Conservation (phyloP, 1,140 invertebrate species). For the Episyrphus balteatus region DNA sequence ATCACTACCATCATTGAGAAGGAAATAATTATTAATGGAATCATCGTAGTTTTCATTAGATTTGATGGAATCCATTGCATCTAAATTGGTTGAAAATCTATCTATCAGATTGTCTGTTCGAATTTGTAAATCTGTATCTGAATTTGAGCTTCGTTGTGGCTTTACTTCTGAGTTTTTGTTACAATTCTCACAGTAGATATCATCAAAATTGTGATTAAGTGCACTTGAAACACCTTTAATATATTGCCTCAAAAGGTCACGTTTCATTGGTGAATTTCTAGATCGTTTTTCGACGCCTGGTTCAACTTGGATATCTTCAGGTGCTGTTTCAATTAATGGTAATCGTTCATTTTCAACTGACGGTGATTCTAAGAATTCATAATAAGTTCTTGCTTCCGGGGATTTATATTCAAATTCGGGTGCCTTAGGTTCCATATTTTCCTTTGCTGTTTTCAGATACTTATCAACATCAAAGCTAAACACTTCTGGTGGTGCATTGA, state of each 20-base stretch:
- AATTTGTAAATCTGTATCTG: no score
- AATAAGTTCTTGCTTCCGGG: neutral
- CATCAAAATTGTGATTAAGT: neutral
- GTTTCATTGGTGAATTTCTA: neutral
- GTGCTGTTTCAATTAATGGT: neutral
- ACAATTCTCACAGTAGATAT: no score
- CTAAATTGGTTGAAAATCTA: no score
- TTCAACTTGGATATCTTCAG: neutral
- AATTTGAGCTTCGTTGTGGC: no score
- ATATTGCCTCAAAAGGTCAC: neutral
- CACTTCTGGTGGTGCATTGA: neutral
- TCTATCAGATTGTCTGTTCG: no score
- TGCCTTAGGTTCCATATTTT: neutral
- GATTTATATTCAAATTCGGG: neutral
- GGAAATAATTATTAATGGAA: no score
- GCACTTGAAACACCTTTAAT: neutral
- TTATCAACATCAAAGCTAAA: neutral
- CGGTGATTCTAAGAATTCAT: neutral
- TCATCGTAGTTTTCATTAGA: no score
- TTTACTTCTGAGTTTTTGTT: no score
- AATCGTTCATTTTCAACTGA: neutral
- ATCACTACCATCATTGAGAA: no score
- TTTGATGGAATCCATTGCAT: no score
- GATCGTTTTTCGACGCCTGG: no score
- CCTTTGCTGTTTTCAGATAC: neutral